Evolutionary conservation across 2,113 vertebrate species (phyloP).

Genomic region (Propithecus coquereli): DNA sequence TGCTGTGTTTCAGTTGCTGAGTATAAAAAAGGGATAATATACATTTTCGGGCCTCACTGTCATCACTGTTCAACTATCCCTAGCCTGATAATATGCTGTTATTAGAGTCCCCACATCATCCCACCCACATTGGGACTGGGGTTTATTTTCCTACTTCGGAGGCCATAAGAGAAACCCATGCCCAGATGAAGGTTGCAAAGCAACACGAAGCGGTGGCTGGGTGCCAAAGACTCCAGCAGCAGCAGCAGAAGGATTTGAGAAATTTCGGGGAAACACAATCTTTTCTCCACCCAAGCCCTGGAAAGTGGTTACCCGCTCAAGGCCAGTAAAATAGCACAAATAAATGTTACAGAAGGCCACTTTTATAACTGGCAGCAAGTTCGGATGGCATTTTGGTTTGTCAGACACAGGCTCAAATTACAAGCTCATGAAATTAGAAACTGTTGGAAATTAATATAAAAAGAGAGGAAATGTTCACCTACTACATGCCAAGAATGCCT

Average conservation of each 20-base stretch:
- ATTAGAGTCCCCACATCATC: not conserved
- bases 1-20: not conserved
- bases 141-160: not conserved
- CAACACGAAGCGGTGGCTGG: accelerated
- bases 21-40: not conserved
- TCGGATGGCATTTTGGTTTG: not conserved
- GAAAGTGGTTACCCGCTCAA: not conserved
- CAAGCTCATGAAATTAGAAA: not conserved
- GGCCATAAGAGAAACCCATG: not conserved
- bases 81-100: not conserved
- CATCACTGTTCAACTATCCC: no score
- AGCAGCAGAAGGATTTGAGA: not conserved
- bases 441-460: not conserved
- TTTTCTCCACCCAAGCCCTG: no score
- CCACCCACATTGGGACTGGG: accelerated
- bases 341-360: not conserved
- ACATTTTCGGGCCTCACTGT: not conserved
- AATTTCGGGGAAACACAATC: not conserved
- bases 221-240: not conserved
- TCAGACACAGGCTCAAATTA: not conserved
- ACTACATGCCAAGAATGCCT: not conserved
- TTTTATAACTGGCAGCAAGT: not conserved
- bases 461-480: not conserved
- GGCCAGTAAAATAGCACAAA: not conserved
- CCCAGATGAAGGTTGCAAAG: no score